Percentiles rank a stretch among this genome's conserved stretches.
Evolutionary conservation across 2,888 invertebrate genomes (phyloP).

Genomic region (Volucella zonaria): DNA sequence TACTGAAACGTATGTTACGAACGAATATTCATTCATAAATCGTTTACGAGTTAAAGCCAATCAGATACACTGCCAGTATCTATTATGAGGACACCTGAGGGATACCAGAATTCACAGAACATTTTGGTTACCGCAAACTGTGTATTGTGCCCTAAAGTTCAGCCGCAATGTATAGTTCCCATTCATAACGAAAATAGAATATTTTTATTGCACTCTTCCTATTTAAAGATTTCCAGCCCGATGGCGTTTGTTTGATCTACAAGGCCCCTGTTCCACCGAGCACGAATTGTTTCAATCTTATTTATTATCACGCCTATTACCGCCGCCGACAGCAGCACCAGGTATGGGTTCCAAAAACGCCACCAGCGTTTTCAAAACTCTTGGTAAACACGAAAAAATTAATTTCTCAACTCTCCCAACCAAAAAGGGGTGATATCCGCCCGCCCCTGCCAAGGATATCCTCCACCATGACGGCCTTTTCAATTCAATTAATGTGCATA

Average conservation of each 20-base stretch:
- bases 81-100: no score
- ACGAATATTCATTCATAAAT: no score
- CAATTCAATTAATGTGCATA: slow-evolving; percentile 74
- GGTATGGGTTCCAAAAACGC: slow-evolving; percentile 32
- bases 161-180: not conserved
- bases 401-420: slow-evolving; percentile 38
- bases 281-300: slow-evolving; percentile 38
- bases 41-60: no score
- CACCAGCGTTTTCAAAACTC: slow-evolving; percentile 55
- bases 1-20: no score
- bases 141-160: not conserved
- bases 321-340: not conserved
- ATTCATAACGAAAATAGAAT: slow-evolving; percentile 3
- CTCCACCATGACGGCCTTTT: slow-evolving; percentile 40
- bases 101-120: no score
- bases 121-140: no score
- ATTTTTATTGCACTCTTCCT: slow-evolving; percentile 1
- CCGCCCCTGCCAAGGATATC: not conserved
- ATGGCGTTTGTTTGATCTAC: slow-evolving; percentile 1
- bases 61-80: no score
- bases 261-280: not conserved
- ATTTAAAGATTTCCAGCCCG: not conserved
- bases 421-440: slow-evolving; percentile 30
- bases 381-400: slow-evolving; percentile 11
- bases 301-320: slow-evolving; percentile 30